Evolutionary conservation across 2,888 invertebrate species (phyloP).

Genomic region (Poecilus cupreus): DNA sequence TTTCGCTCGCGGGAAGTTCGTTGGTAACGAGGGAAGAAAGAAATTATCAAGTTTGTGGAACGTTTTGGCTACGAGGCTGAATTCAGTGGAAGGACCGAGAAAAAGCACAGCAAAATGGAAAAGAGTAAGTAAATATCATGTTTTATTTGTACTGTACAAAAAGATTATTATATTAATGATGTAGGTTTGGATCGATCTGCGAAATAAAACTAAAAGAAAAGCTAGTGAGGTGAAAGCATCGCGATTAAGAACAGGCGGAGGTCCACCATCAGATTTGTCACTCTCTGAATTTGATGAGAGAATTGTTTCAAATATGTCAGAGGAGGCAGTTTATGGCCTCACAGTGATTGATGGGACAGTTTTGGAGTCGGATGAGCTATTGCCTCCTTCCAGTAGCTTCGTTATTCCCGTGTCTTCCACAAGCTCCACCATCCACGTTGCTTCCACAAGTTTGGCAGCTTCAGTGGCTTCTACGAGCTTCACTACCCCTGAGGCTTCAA

Average conservation of each 20-base stretch:
- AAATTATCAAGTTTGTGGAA: neutral
- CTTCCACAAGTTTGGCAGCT: too few relatives aligned
- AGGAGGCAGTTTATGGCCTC: neutral
- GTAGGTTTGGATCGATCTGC: neutral
- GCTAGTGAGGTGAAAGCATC: neutral
- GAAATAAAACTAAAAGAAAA: neutral
- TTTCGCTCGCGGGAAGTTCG: neutral
- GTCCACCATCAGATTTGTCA: neutral
- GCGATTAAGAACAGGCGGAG: neutral
- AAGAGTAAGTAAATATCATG: neutral
- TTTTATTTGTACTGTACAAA: neutral
- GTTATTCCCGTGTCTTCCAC: too few relatives aligned
- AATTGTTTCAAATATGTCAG: neutral
- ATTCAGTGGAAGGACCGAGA: neutral
- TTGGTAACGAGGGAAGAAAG: neutral
- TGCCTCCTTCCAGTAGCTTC: too few relatives aligned
- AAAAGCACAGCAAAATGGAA: neutral
- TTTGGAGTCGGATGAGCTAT: neutral
- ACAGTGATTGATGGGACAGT: neutral
- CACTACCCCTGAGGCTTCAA: too few relatives aligned
- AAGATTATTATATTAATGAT: neutral
- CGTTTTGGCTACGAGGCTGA: neutral
- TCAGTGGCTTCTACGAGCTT: too few relatives aligned
- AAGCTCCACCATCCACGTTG: too few relatives aligned
- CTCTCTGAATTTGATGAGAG: neutral